Base-by-base conservation (phyloP, 2,113 vertebrate species). In the Lichenostomus cassidix region DNA sequence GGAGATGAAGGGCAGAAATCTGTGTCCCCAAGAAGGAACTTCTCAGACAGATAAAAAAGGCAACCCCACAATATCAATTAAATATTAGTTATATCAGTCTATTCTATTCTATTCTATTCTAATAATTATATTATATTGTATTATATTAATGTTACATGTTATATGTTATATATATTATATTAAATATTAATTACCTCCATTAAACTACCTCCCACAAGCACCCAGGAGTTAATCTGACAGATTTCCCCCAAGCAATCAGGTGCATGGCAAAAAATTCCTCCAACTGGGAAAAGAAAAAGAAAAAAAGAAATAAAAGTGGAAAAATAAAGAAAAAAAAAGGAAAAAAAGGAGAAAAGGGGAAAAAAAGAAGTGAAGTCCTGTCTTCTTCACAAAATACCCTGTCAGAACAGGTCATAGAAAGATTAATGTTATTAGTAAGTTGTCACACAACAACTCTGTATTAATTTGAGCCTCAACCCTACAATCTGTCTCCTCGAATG, bases 361-460 rank as follows among this genome's bases (percentile, higher is more conserved):
- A 49, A 42, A 35, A 41, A 39, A 44, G 33, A 82, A 18, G 12
- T 39, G 11, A 79, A 87, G 15, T 46, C 19, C 7, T 10, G 3
- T 47, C 69, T 63, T 86, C 47, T 56, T 58, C 53, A 76, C 8
- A 59, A 75, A 94, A 87, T 33, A 88, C 24, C 19, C 39, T 62
- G 53, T 49, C 4, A 12, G 53, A 87, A 56, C 9, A 46, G 49
- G 84, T 59, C 50, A 16, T 4, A 35, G 15, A 67, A 74, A 46
- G 35, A 87, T 75, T 65, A 92, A 75, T 49, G 29, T 14, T 71
- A 71, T 94, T 89, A 89, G 69, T 67, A 76, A 76, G 49, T 53
- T 92, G 49, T 90, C 89, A 85, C 39, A 76, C 74, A 95, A 94
- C 41, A 87, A 69, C 70, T 76, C n/a, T 29, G 33, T 82, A 91